Conservation (phyloP, 2,113 vertebrate species). For the Hypocryptadius cinnamomeus region DNA sequence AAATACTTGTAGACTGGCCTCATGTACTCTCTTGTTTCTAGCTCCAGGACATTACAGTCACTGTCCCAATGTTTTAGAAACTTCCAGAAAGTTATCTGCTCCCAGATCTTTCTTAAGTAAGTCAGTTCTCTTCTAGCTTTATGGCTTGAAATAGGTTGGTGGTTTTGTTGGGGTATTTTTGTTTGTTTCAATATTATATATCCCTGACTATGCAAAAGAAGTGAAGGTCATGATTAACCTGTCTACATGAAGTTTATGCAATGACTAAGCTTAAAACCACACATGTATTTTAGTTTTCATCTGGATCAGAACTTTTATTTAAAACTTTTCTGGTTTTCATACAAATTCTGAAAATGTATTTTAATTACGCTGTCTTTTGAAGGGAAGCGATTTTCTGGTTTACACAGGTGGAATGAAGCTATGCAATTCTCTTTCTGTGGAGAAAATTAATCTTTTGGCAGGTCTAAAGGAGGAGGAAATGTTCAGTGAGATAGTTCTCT, state of each 20-base stretch:
- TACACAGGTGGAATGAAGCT: background rate
- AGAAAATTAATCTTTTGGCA: constrained; percentile 7
- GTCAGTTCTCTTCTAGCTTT: background rate
- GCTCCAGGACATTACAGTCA: background rate
- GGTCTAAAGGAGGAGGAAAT: background rate
- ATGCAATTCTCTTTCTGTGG: background rate
- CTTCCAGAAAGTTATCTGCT: background rate
- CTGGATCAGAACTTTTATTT: background rate
- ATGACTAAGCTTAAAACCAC: background rate
- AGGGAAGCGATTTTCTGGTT: background rate
- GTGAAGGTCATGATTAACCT: background rate
- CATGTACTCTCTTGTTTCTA: background rate
- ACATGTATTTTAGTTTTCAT: background rate
- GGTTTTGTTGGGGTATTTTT: background rate
- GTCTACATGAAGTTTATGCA: background rate
- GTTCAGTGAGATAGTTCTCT: background rate
- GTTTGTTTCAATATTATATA: background rate
- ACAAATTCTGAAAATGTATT: background rate
- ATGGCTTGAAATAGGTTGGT: background rate
- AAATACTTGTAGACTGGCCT: background rate
- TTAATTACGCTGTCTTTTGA: background rate
- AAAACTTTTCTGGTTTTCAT: background rate
- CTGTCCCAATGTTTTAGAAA: background rate
- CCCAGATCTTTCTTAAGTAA: background rate
- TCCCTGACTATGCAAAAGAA: background rate